Evolutionary conservation across 2,888 invertebrate species (phyloP), one percentile per base, ranked within the genome.

Genomic region (Tachina grossa): DNA sequence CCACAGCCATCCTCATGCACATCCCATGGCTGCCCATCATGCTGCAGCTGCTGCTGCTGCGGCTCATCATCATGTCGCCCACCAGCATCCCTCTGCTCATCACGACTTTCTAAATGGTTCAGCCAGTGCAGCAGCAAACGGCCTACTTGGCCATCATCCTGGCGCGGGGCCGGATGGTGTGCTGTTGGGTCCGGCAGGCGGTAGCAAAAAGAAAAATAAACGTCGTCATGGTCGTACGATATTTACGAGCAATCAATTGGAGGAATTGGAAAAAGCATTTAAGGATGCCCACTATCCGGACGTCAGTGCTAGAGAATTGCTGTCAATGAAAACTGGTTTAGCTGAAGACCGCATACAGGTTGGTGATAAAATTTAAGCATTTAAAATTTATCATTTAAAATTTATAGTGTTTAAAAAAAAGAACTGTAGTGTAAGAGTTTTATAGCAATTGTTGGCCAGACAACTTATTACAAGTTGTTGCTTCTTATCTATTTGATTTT

Each of bases 251-350:
- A 98, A 98, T 94, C 99, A 99, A 94, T 95, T 99, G 94, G 99
- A 99, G 94, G 99, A 99, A 93, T 94, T 99, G 93, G 99, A 99
- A 94, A 98, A 98, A 93, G 98, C 99, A 43, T 99, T 99, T 95
- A 98, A 98, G 93, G 99, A 99, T 92, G 99, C 99, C 63, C 99
- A 99, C 94, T 99, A 99, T 93, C 99, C 99, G 9, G 99, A 99
- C 93, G 99, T 99, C 88, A 98, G 98, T 93, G 98, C 99, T 76
- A 94, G 99, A 81, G 97, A 98, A 93, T 97, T 97, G 96, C 94
- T 98, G 89, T 97, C 97, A 83, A 95, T 97, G 90, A 97, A 97
- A 93, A 97, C 97, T 61, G 98, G 97, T 92, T 94, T 98, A 71
- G 97, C 97, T 53, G 97, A 97, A 92, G 97, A 98, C 93, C 95